Percentiles rank a stretch among this genome's conserved stretches.
phyloP scores from a whole-genome alignment of 2,888 invertebrate genomes.

The Acanthacorydalis orientalis region DNA sequence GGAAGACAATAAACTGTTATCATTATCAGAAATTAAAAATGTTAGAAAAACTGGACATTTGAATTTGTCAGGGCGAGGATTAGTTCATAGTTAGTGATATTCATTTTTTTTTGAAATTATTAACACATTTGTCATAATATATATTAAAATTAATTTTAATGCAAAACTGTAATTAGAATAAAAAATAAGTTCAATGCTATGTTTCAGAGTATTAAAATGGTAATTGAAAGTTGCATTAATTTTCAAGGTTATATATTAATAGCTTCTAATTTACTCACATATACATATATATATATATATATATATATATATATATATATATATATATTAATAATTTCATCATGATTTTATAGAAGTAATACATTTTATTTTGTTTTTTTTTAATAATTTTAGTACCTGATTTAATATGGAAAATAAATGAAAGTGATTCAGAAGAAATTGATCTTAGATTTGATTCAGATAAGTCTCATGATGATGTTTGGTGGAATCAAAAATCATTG shows the following conservation, averaged over 20 bases:
- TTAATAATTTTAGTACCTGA: conserved; percentile 41
- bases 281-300: not conserved
- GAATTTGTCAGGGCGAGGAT: conserved; percentile 57
- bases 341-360: not conserved
- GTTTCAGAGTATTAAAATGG: too few species aligned
- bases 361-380: not conserved
- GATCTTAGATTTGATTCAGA: conserved; percentile 40
- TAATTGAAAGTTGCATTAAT: too few species aligned
- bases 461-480: conserved; percentile 39
- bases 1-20: conserved; percentile 50
- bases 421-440: conserved; percentile 42
- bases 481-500: conserved; percentile 75
- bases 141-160: too few species aligned
- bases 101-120: not conserved
- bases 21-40: conserved; percentile 54
- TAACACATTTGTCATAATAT: too few species aligned
- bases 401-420: conserved; percentile 56
- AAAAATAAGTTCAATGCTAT: too few species aligned
- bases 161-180: too few species aligned
- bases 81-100: conserved; percentile 44
- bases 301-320: not conserved
- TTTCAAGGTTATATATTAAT: too few species aligned
- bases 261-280: too few species aligned
- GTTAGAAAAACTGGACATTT: conserved; percentile 68
- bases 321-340: not conserved